Base-by-base conservation (phyloP, 2,113 vertebrate genomes). In the Girardinichthys multiradiatus region DNA sequence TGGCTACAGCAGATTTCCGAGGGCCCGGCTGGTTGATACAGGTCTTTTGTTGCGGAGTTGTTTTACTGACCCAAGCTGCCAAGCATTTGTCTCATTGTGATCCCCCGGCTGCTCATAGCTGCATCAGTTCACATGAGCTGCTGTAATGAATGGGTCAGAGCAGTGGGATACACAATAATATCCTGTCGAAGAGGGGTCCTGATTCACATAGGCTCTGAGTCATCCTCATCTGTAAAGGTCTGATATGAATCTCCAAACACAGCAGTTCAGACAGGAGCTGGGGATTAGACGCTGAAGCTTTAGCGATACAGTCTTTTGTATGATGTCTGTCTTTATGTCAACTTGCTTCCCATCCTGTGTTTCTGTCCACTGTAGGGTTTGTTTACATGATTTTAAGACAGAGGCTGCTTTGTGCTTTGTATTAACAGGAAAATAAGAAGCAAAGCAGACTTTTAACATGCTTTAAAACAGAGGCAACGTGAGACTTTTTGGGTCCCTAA, bases 201-300 rank as follows among this genome's bases (percentile, higher is more conserved):
- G 81, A 79, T 87, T 76, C 69, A 68, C 70, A 0, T 19, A 9
- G 73, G 69, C 54, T 64, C 76, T 14, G 72, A 63, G 68, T 77
- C 83, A 81, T 78, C 66, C 82, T 82, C 86, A 29, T 86, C 82
- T 65, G 91, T 93, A 90, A 85, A 74, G 82, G 71, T 74, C 79
- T 62, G 90, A 94, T 93, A 91, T 67, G 70, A 30, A 93, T 93
- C 92, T 89, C 75, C 45, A 87, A 91, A 84, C 86, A 85, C 64
- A 80, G 70, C 76, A 63, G 73, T 77, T 42, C 79, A 86, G 75
- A 76, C 82, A 63, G 61, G 79, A 87, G 76, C 17, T 58, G 58
- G 66, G 79, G 84, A 85, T 85, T 88, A 85, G 4, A 68, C 31
- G n/a, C 24, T 62, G 57, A 69, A 60, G 72, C 66, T 24, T 35